Conservation (phyloP, 2,797 vertebrate species). For the Cuculus canorus region DNA sequence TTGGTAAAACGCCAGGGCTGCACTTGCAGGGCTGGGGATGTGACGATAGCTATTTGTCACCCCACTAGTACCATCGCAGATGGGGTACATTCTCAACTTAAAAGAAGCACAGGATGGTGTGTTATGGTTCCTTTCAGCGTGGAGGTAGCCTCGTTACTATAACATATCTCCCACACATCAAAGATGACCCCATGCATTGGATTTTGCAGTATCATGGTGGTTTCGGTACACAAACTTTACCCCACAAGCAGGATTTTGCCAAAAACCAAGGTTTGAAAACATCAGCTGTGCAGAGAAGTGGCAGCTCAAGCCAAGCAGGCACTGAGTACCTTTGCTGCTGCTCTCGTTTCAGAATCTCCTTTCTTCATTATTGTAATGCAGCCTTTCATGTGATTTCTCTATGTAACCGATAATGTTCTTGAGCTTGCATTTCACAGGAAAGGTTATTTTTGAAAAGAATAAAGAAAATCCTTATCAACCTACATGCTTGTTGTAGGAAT, state of each 20-base stretch:
- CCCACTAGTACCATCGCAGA: accelerated
- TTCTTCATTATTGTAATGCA: slow-evolving; percentile 48
- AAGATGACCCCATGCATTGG: accelerated
- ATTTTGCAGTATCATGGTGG: not conserved
- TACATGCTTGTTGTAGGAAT: slow-evolving; percentile 53
- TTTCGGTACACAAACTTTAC: not conserved
- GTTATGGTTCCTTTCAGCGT: not conserved
- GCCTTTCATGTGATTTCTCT: slow-evolving; percentile 65
- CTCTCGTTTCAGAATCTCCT: slow-evolving; percentile 18
- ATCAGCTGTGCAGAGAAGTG: not conserved
- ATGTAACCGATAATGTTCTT: slow-evolving; percentile 58
- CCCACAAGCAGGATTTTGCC: not conserved
- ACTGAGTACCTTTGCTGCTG: not conserved
- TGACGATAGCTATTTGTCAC: accelerated
- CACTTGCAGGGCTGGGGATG: accelerated
- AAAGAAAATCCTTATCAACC: slow-evolving; percentile 70
- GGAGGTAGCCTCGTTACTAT: accelerated
- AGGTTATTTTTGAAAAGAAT: slow-evolving; percentile 70
- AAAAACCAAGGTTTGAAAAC: not conserved
- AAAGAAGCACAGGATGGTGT: not conserved
- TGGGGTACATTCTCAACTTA: accelerated
- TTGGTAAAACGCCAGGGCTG: not conserved
- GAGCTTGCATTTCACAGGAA: slow-evolving; percentile 64
- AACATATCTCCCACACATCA: not conserved
- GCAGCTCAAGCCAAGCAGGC: slow-evolving; percentile 16